phyloP scores from a whole-genome alignment of 2,113 vertebrate genomes.

The Vimba vimba region DNA sequence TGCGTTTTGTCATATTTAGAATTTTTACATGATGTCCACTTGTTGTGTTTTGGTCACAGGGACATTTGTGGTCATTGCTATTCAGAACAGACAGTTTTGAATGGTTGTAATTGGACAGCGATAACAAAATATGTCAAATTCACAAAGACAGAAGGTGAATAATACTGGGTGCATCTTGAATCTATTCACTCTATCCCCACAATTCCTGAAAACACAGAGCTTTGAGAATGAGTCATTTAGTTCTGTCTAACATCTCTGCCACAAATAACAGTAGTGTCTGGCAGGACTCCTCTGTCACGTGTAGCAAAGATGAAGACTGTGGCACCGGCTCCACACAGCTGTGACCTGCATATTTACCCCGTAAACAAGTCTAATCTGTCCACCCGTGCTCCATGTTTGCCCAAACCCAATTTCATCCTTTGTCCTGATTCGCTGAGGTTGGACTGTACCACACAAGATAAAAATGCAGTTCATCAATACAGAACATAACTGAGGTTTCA shows the following conservation, averaged over 20 bases:
- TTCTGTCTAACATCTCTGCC: neutral
- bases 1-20: conserved; percentile 32
- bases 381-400: conserved; percentile 6
- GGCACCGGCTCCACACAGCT: conserved; percentile 42
- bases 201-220: conserved; percentile 16
- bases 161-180: neutral
- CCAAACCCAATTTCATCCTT: neutral
- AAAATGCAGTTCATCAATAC: conserved; percentile 1
- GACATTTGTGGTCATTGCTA: conserved; percentile 17
- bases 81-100: conserved; percentile 25
- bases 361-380: conserved; percentile 42
- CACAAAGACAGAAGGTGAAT: neutral
- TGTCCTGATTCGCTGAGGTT: conserved; percentile 13
- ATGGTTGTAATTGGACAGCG: conserved; percentile 40
- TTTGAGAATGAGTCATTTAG: conserved; percentile 27
- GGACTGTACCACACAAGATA: neutral
- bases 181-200: neutral
- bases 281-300: conserved; percentile 21
- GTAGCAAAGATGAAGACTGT: conserved; percentile 31
- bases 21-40: conserved; percentile 24
- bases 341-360: conserved; percentile 52
- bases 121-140: conserved; percentile 32
- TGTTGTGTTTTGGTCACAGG: conserved; percentile 14
- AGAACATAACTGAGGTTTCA: neutral
- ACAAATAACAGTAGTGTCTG: conserved; percentile 28